A percentile compares a stretch with the other conserved stretches of the same genome.
These are phyloP conservation scores for Passer montanus DNA, from an alignment of 2,113 vertebrate species.

Conservation along the genomic window DNA sequence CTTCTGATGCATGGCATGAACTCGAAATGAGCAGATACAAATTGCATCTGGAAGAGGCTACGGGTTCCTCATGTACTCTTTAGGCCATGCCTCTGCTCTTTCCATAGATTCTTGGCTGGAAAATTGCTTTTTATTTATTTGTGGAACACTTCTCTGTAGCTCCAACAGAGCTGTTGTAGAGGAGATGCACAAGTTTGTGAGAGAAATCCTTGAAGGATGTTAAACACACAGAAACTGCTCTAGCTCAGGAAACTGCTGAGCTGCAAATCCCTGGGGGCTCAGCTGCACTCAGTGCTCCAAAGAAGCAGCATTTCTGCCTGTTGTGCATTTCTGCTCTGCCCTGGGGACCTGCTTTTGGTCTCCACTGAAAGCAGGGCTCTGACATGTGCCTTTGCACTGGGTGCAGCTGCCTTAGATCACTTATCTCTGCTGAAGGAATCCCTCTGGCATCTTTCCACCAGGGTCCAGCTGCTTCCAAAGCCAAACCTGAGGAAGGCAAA, in stretches of 20 bases:
- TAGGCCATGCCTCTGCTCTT: background rate
- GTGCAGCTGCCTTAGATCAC: background rate
- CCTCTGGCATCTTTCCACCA: background rate
- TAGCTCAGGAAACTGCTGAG: background rate
- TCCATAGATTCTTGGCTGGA: background rate
- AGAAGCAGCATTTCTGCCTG: background rate
- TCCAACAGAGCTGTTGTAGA: background rate
- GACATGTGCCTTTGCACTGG: background rate
- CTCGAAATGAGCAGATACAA: background rate
- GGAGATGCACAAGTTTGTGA: background rate
- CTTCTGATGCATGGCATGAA: background rate
- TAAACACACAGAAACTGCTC: background rate
- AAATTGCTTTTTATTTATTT: background rate
- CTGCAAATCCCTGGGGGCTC: background rate
- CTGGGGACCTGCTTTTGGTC: background rate
- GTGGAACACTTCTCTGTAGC: background rate
- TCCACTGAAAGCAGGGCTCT: background rate
- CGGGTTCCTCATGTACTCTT: background rate
- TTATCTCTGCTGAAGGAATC: background rate
- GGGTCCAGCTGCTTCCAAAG: background rate
- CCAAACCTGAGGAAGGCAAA: background rate
- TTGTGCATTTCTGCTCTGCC: background rate
- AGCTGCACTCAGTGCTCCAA: background rate
- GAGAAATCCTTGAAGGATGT: background rate
- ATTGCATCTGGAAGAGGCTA: background rate